Percentiles rank a stretch among this genome's conserved stretches.
Evolutionary conservation across 2,888 invertebrate species (phyloP).

Genomic region (Rotaria magnacalcarata): DNA sequence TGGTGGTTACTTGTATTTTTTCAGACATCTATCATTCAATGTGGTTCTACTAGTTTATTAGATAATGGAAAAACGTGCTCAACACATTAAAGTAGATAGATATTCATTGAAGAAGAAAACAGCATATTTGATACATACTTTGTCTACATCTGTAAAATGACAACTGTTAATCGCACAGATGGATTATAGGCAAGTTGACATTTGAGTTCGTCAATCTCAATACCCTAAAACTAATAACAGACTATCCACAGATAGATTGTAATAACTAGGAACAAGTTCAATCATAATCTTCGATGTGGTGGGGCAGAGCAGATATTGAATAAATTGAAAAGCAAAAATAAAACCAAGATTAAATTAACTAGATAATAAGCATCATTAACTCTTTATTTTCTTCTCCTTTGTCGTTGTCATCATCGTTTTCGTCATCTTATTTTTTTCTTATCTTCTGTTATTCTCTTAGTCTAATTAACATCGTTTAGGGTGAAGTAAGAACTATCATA

Average conservation of each 20-base stretch:
- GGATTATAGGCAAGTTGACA: background rate
- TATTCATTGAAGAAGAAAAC: background rate
- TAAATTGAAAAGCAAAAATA: too few relatives aligned
- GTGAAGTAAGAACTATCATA: too few relatives aligned
- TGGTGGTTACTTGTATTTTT: background rate
- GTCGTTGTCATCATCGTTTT: too few relatives aligned
- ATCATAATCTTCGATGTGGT: background rate
- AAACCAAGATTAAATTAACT: too few relatives aligned
- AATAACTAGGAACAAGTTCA: background rate
- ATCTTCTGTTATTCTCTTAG: too few relatives aligned
- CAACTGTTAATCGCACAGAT: constrained; percentile 8
- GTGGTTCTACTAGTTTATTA: background rate
- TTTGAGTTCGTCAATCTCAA: background rate
- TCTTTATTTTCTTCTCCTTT: background rate
- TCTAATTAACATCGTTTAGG: too few relatives aligned
- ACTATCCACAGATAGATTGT: background rate
- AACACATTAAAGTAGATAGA: background rate
- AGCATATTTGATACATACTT: too few relatives aligned
- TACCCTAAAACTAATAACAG: background rate
- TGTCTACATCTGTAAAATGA: background rate
- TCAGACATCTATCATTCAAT: background rate
- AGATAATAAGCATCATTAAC: background rate
- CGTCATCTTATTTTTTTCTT: too few relatives aligned
- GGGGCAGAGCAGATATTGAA: too few relatives aligned
- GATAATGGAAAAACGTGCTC: background rate